Base-by-base conservation (phyloP, 2,888 invertebrate species). In the Epiblema foenella region DNA sequence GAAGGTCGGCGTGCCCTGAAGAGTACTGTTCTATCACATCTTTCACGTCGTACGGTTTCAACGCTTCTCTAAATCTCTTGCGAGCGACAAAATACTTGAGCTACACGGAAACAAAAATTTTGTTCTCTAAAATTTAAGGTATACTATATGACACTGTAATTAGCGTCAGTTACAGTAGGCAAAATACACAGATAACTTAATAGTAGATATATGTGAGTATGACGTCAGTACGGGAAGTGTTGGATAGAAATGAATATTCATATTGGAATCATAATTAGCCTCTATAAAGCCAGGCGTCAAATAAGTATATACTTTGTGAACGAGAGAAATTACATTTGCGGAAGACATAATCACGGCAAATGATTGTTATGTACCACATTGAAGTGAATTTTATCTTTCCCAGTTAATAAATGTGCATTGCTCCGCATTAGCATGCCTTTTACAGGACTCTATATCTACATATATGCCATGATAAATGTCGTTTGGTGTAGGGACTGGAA, bases 21-120 rank as follows among this genome's bases (percentile, higher is more conserved):
- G 97, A 97, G 94, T 97, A 98, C 93, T 98, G 98, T 92, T 98
- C 98, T 91, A 98, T 98, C 89, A 98, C 98, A 94, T 98, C 98
- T 94, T 98, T 98, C 86, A 98, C 98, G 94, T 98, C 98, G 93
- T 98, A 98, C 78, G 98, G 98, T 94, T 97, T 97, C 90, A 98
- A 95, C 84, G 97, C 97, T 94, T 98, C 97, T 93, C 97, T 96
- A 95, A 98, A 98, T 94, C 97, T 97, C 94, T 96, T 95, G 91
- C 97, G 95, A 87, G 98, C 97, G 89, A 98, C 96, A 95, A 97
- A 96, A 94, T 97, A 97, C 94, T 97, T 97, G 91, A 98, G 95
- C 95, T 95, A 94, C 89, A 94, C 92, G 90, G 86, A 90, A 92
- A 87, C 92, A 93, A 89, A 91, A 83, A 81, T 82, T 83, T 86